Base-by-base conservation (phyloP, 1,140 invertebrate genomes). In the Nymphalis io region DNA sequence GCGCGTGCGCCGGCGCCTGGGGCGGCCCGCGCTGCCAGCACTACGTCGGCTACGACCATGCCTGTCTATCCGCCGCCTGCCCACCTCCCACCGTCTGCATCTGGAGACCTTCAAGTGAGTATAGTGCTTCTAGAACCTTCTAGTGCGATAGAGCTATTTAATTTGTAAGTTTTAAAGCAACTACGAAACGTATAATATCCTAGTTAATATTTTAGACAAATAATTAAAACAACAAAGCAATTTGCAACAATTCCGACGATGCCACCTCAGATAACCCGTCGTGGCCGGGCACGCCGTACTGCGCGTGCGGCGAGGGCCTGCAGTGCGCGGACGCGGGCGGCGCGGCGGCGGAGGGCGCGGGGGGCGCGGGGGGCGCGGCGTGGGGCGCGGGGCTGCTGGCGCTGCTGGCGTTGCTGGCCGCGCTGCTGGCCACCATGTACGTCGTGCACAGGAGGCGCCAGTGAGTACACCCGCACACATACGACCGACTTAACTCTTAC, bases 61-160 rank as follows among this genome's bases (percentile, higher is more conserved):
- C 93, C 4, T 96, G 95, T 80, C 80, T 87, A 1, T 91, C 92
- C 27, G 93, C 92, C 0, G 84, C 94, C 51, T 95, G 95, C 72
- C 82, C 90, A 6, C 76, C 76, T 58, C 78, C 76, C 39, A 68
- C 79, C 38, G 46, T 83, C 51, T 87, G 85, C 72, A 80, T 76
- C 1, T 87, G 85, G 85, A 73, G 71, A 15, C 74, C 81, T 1
- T 71, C 74, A 21, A 68, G 84, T 86, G 46, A 58, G 78, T 79
- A 60, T 8, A 8, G 27, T 16, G 2, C 38, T 60, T 15, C 5
- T 12, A 44, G 23, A 33, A 8, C 27, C 6, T 33, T 27, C 23
- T 5, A 5, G 6, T 8, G 5, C 27, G 6, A 2, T 4, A 33
- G 27, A 33, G 27, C 27, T 5, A 33, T 8, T 5, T 8, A 5